A percentile compares a stretch with the other conserved stretches of the same genome.
Conservation (phyloP, 1,140 invertebrate genomes). For the Drepana arcuata region DNA sequence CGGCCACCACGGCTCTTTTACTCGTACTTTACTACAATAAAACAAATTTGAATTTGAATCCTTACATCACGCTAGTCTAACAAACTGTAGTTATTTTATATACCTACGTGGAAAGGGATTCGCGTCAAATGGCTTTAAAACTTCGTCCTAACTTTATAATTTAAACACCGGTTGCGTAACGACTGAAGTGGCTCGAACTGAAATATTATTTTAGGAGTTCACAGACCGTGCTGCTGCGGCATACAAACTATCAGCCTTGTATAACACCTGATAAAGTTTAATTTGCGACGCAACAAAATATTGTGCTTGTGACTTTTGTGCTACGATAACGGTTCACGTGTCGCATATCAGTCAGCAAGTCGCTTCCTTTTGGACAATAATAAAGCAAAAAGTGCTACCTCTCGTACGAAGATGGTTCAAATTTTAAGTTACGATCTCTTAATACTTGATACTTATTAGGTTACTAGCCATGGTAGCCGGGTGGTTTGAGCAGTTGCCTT, state of each 20-base stretch:
- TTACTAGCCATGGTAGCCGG: too few species aligned
- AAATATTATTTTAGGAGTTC: constrained; percentile 69
- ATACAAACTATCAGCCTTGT: constrained; percentile 30
- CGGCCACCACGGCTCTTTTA: too few species aligned
- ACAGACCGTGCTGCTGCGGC: constrained; percentile 27
- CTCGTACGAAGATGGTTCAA: constrained; percentile 20
- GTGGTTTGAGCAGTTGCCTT: too few species aligned
- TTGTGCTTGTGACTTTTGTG: constrained; percentile 28
- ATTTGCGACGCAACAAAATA: constrained; percentile 23
- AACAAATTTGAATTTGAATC: too few species aligned
- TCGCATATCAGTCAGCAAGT: constrained; percentile 62
- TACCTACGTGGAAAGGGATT: too few species aligned
- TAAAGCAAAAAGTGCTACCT: constrained; percentile 43
- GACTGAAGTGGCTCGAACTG: constrained; percentile 47
- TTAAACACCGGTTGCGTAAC: constrained; percentile 63
- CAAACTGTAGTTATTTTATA: too few species aligned
- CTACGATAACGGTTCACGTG: constrained; percentile 37
- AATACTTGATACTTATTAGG: too few species aligned
- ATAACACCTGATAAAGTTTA: constrained; percentile 29
- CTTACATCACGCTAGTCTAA: too few species aligned
- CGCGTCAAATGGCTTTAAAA: constrained; percentile 34
- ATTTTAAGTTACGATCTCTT: too few species aligned
- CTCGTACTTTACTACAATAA: too few species aligned
- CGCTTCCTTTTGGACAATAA: constrained; percentile 61
- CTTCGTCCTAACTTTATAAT: constrained; percentile 56